Evolutionary conservation across 2,113 vertebrate genomes (phyloP).

Genomic region (Urocynchramus pylzowi): DNA sequence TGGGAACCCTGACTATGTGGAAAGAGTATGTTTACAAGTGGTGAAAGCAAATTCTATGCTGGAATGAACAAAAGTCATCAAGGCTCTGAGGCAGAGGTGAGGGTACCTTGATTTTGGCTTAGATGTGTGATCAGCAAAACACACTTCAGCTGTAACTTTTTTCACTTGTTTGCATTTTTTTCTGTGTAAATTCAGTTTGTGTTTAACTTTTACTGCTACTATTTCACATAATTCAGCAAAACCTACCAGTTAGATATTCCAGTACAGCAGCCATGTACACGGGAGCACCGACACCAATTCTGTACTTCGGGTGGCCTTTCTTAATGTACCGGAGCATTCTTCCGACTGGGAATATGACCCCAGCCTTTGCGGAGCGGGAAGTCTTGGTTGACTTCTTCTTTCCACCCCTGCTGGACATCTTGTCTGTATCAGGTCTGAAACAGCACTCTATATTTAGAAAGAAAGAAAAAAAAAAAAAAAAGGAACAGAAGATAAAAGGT

Average conservation of each 20-base stretch:
- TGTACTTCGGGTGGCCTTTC: constrained; percentile 91
- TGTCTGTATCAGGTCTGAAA: constrained; percentile 39
- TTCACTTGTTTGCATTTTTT: not conserved
- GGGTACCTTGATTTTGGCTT: not conserved
- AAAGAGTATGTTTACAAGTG: not conserved
- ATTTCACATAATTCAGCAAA: not conserved
- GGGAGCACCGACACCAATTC: constrained; percentile 93
- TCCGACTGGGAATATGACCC: constrained; percentile 97
- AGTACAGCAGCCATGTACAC: constrained; percentile 97
- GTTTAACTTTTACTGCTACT: not conserved
- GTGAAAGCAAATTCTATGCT: not conserved
- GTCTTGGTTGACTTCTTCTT: constrained; percentile 97
- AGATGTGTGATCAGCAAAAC: not conserved
- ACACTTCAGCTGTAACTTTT: not conserved
- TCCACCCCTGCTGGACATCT: constrained; percentile 94
- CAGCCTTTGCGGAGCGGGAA: constrained; percentile 91
- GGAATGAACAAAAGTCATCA: not conserved
- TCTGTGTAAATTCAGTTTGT: not conserved
- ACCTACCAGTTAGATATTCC: constrained; percentile 94
- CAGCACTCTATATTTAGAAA: constrained; percentile 49
- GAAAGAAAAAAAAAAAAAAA: not conserved
- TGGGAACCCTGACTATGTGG: not conserved
- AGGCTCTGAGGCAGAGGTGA: not conserved
- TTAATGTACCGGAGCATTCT: constrained; percentile 97
- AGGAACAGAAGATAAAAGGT: not conserved